phyloP scores from a whole-genome alignment of 2,113 vertebrate genomes.

The Zapornia atra region DNA sequence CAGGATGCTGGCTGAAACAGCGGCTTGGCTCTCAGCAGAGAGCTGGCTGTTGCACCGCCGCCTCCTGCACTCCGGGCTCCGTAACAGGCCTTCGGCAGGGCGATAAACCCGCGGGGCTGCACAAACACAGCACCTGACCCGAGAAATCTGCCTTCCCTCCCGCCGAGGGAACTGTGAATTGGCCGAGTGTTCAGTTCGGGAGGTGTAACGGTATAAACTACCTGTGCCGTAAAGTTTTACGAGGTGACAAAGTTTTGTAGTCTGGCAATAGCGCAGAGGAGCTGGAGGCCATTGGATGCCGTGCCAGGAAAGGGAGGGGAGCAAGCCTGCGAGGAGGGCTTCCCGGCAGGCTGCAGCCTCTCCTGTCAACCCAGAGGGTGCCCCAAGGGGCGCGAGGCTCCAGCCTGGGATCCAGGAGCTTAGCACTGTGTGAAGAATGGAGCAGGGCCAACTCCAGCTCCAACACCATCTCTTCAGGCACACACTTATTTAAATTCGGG shows the following conservation, averaged over 20 bases:
- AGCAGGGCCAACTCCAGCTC: neutral
- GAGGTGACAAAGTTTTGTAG: constrained; percentile 33
- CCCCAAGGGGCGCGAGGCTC: neutral
- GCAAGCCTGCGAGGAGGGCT: neutral
- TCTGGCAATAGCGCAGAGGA: neutral
- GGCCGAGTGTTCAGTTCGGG: neutral
- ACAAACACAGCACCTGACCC: neutral
- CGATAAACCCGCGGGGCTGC: neutral
- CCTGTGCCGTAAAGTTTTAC: constrained; percentile 30
- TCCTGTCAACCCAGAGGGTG: neutral
- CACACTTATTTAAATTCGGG: neutral
- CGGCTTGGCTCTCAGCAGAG: neutral
- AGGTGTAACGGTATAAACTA: constrained; percentile 37
- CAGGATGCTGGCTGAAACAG: neutral
- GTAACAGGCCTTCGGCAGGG: neutral
- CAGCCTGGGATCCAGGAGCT: neutral
- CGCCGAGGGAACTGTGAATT: accelerated
- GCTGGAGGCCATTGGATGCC: neutral
- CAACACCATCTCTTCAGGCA: neutral
- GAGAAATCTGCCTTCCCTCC: neutral
- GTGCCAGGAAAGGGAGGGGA: constrained; percentile 5
- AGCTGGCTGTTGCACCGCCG: neutral
- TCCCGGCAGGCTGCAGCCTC: neutral
- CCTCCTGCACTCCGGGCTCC: neutral
- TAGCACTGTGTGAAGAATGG: neutral